Evolutionary conservation across 2,888 invertebrate genomes (phyloP), one percentile per base, ranked within the genome.

Genomic region (Mayetiola destructor): DNA sequence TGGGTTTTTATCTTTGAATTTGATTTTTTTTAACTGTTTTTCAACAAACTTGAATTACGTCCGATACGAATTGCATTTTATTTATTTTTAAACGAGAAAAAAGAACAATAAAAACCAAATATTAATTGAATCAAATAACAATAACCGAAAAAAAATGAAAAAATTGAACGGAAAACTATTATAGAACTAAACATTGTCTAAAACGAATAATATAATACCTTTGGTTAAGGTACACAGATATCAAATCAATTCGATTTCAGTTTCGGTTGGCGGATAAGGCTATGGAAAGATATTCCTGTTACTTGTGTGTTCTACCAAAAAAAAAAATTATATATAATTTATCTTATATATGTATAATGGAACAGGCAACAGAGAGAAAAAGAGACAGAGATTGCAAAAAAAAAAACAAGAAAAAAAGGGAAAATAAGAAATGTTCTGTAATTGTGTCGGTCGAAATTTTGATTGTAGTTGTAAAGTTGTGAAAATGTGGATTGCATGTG

Each of bases 161-260:
- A 53, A 53, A 32, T 53, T n/a, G n/a, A n/a, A n/a, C n/a, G n/a
- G n/a, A n/a, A n/a, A n/a, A n/a, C n/a, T 14, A 53, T 27, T 53
- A 53, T 53, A 53, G 53, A 53, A 53, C 53, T 53, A 53, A 53
- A 53, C 53, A 53, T 53, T 53, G 53, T 53, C 53, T 53, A 53
- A 53, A 53, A 53, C 30, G 53, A 53, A 53, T 53, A 53, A 52
- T 52, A 52, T 52, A 52, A 53, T 53, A 53, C 53, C 53, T 53
- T 53, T 53, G 48, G 48, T 32, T 53, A 53, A 53, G 53, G 53
- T 53, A 53, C 29, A 27, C 48, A 48, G 48, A 53, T 53, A 53
- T 32, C 53, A 53, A 53, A 53, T 53, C 53, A 53, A 53, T 53
- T 53, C 53, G 30, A 32, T 53, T 53, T 53, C 53, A 53, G 53